Base-by-base conservation (phyloP, 2,888 invertebrate genomes). In the Notocelia uddmanniana region DNA sequence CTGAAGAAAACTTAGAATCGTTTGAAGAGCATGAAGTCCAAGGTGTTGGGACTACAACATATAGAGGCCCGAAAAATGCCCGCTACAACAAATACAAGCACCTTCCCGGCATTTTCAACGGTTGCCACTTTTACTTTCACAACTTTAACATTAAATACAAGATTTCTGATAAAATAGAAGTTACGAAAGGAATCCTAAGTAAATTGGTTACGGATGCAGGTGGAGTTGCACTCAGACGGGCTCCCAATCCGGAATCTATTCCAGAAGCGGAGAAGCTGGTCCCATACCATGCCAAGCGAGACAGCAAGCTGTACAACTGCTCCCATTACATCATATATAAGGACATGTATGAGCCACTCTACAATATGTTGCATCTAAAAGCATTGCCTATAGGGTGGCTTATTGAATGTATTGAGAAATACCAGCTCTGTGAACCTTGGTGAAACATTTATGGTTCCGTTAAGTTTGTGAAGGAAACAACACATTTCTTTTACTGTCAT, bases 51-150 rank as follows among this genome's bases (percentile, higher is more conserved):
- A 79, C 83, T 0, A 85, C 86, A 21, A 84, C 84, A 1, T 91
- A 93, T 21, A 83, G 88, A 59, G 91, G 94, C 0, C 91, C 91
- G 0, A 94, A 90, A 66, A 91, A 88, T 45, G 90, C 95, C 0
- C 86, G 96, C 26, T 87, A 86, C 68, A 95, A 94, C 77, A 90
- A 90, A 74, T 93, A 94, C 76, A 91, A 89, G 63, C 94, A 96
- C 89, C 84, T 95, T 15, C 96, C 96, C 0, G 94, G 95, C 0
- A 84, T 96, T 23, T 96, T 96, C 77, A 92, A 95, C 75, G 95
- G 96, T 0, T 96, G 96, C 74, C 94, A 95, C 74, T 95, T 96
- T 76, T 96, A 95, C 78, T 89, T 95, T 57, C 89, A 92, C 74
- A 93, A 93, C 74, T 89, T 95, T 54, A 90, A 85, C 45, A 76